Conservation (phyloP, 2,113 vertebrate species). For the Mirounga angustirostris region DNA sequence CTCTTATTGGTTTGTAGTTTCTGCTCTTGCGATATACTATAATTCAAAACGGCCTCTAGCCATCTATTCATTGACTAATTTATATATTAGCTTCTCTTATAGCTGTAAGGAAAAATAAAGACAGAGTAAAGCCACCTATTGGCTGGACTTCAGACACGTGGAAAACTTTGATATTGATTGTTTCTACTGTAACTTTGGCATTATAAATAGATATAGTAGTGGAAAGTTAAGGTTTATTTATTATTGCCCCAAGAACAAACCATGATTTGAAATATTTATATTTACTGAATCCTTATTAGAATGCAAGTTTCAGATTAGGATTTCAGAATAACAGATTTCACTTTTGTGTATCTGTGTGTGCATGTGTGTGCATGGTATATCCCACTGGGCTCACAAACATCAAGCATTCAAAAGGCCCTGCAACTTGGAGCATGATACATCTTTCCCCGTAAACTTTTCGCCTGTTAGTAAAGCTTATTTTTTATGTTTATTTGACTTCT, state of each 20-base stretch:
- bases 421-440: background rate
- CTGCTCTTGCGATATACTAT: background rate
- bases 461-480: background rate
- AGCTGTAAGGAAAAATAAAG: background rate
- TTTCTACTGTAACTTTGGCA: background rate
- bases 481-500: background rate
- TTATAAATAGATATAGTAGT: background rate
- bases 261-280: background rate
- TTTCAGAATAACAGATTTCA: background rate
- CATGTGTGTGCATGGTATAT: accelerated
- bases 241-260: background rate
- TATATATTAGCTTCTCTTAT: background rate
- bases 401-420: background rate
- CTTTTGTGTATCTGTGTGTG: background rate
- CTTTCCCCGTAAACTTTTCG: background rate
- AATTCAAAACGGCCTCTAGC: background rate
- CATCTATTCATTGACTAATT: background rate
- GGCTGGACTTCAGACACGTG: background rate
- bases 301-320: background rate
- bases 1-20: background rate
- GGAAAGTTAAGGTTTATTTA: background rate
- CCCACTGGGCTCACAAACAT: background rate
- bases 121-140: background rate
- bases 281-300: background rate
- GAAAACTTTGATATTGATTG: background rate